Base-by-base conservation (phyloP, 2,797 vertebrate genomes). In the Galaxias olidus region DNA sequence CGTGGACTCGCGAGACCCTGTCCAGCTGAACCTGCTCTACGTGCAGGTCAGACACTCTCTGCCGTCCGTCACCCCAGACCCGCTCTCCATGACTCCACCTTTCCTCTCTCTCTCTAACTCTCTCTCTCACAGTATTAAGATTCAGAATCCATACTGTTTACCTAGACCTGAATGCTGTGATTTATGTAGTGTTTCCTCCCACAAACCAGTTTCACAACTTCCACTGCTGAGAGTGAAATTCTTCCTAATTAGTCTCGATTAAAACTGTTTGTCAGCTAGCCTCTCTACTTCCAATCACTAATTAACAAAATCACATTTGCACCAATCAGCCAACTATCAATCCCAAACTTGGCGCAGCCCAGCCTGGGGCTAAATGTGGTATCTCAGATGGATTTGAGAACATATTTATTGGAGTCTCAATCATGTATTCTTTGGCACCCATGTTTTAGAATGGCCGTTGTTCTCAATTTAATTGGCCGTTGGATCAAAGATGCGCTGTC, bases 1-100 rank as follows among this genome's bases (percentile, higher is more conserved):
- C 0, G 98, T 99, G 56, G 98, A 99, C 86, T 99, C 98, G 0
- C 89, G 98, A 74, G 98, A 99, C 82, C 98, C 98, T 0, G 98
- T 99, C 61, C 98, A 99, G 84, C 93, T 99, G 43, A 99, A 99
- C 88, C 88, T 99, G 81, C 96, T 62, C 43, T 96, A 95, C 50
- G 94, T 96, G 49, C 94, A 95, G 93, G 94, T 95, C 88, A 63
- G 70, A 9, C 17, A 6, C 58, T 19, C 18, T 20, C 56, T 7
- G n/a, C 41, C 9, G 14, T 44, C 41, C 9, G 14, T 44, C 15
- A 17, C 17, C 15, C 8, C 57, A 13, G 11, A 19, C 43, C 44
- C 18, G 2, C 56, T 58, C 42, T 58, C 30, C 0, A 11, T 43
- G 41, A 7, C 17, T 19, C 17, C n/a, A n/a, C n/a, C n/a, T n/a